A percentile compares a stretch with the other conserved stretches of the same genome.
Conservation (phyloP, 2,888 invertebrate species). For the Tipula lateralis region DNA sequence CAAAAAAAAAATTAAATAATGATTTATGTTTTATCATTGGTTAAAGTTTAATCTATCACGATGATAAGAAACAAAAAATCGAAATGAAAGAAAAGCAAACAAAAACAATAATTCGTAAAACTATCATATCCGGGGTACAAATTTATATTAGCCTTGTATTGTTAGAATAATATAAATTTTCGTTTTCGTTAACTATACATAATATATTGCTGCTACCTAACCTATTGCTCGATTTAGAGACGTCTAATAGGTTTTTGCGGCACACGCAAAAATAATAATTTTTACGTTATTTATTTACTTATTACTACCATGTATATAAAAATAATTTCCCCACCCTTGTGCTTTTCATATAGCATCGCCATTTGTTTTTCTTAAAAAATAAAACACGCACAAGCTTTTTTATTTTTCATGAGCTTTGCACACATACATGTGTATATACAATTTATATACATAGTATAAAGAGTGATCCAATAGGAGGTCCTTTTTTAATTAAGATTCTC, state of each 20-base stretch:
- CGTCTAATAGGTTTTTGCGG: neutral
- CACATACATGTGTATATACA: too few relatives aligned
- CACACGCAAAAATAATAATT: neutral
- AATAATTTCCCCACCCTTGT: neutral
- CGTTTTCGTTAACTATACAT: neutral
- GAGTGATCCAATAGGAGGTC: too few relatives aligned
- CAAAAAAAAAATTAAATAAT: neutral
- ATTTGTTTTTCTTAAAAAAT: neutral
- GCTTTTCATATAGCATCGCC: neutral
- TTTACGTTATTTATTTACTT: neutral
- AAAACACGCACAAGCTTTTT: neutral
- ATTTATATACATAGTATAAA: neutral
- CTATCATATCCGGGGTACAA: neutral
- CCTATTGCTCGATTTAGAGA: neutral
- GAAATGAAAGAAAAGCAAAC: neutral
- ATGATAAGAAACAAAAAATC: neutral
- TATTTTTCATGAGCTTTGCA: neutral
- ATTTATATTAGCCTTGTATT: neutral
- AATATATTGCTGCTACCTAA: neutral
- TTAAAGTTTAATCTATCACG: neutral
- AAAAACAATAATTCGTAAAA: neutral
- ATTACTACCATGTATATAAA: neutral
- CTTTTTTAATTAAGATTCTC: too few relatives aligned
- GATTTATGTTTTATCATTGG: slow-evolving; percentile 19
- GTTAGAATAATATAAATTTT: neutral